phyloP scores from a whole-genome alignment of 1,140 invertebrate species.

The Drosophila navojoa region DNA sequence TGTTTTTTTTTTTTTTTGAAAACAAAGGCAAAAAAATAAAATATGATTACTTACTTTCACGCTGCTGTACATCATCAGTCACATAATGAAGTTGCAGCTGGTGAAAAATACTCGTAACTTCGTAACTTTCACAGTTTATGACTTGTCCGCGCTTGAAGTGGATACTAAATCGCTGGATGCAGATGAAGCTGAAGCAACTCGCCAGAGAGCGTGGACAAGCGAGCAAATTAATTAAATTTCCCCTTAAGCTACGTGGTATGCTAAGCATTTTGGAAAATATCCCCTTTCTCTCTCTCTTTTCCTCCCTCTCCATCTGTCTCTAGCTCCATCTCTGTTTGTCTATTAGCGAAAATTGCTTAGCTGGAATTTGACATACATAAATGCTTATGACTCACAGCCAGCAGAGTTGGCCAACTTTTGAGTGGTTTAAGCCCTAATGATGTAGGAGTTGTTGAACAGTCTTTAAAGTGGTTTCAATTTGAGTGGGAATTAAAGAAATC shows the following conservation, averaged over 20 bases:
- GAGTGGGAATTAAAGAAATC: too few relatives aligned
- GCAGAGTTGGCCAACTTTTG: not conserved
- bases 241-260: slow-evolving; percentile 56
- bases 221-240: slow-evolving; percentile 74
- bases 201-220: slow-evolving; percentile 8
- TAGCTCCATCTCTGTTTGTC: slow-evolving; percentile 6
- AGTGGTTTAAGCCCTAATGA: not conserved
- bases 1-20: slow-evolving; percentile 24
- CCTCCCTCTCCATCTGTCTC: slow-evolving; percentile 2
- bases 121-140: slow-evolving; percentile 63
- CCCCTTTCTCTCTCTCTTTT: not conserved
- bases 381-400: slow-evolving; percentile 18
- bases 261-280: slow-evolving; percentile 40
- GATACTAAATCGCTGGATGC: not conserved
- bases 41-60: slow-evolving; percentile 66
- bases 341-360: slow-evolving; percentile 19
- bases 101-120: slow-evolving; percentile 64
- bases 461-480: too few relatives aligned
- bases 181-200: slow-evolving; percentile 10
- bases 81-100: slow-evolving; percentile 81
- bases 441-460: too few relatives aligned
- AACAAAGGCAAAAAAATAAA: slow-evolving; percentile 36
- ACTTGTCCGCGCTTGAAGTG: slow-evolving; percentile 55
- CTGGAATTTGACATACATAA: slow-evolving; percentile 13
- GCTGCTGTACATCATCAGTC: slow-evolving; percentile 74